These are phyloP conservation scores for Cassiopea xamachana DNA, from an alignment of 30 jellyfish, hydroid and myxozoan species.

Conservation along the genomic window DNA sequence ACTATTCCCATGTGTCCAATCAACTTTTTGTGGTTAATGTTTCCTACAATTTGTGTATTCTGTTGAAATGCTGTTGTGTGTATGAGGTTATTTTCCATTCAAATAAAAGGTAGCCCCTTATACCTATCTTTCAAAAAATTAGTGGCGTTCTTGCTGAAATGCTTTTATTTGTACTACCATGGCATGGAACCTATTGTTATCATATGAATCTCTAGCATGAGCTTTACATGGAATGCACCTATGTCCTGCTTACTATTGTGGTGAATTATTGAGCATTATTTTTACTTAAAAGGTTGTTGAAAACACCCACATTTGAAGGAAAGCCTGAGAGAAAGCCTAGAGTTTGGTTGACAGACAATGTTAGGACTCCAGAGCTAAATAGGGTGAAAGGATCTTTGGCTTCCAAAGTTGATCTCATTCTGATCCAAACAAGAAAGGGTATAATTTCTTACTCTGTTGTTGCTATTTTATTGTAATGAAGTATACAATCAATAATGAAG, in stretches of 20 bases:
- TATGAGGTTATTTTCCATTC: no score
- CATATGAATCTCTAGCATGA: neutral
- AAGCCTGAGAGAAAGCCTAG: slow-evolving; percentile 55
- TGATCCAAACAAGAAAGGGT: slow-evolving; percentile 88
- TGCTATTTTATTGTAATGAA: no score
- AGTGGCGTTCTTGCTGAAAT: no score
- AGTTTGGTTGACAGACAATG: slow-evolving; percentile 81
- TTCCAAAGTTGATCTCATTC: slow-evolving; percentile 84
- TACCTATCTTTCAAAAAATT: no score
- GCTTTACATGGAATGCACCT: neutral
- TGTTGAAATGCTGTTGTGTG: no score
- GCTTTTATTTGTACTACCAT: no score
- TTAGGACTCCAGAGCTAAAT: slow-evolving; percentile 80
- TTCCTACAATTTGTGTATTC: no score
- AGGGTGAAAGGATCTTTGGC: slow-evolving; percentile 87
- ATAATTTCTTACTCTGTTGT: neutral
- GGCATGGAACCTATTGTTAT: no score
- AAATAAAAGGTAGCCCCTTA: no score
- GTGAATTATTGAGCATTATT: neutral
- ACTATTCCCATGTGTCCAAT: no score
- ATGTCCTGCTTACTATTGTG: neutral
- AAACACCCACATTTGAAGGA: slow-evolving; percentile 62
- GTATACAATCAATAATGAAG: no score
- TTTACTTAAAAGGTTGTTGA: slow-evolving; percentile 71
- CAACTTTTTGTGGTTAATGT: no score